Evolutionary conservation across 2,888 invertebrate species (phyloP).

Genomic region (Lobophora halterata): DNA sequence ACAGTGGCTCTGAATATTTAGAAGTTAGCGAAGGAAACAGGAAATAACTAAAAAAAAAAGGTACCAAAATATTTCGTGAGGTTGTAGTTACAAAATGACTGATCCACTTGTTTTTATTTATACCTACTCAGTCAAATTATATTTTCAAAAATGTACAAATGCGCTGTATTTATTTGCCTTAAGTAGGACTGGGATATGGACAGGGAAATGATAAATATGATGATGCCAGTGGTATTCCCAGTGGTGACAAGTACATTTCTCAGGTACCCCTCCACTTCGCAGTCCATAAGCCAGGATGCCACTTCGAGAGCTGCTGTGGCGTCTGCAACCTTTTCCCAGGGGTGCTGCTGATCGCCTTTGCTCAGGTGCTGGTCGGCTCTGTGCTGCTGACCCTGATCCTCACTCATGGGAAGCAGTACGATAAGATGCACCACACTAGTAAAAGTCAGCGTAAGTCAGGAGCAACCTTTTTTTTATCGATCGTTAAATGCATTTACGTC

Average conservation of each 20-base stretch:
- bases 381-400: conserved; percentile 61
- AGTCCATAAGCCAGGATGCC: conserved; percentile 64
- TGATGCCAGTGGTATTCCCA: neutral
- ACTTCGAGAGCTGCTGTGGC: conserved; percentile 72
- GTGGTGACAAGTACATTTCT: neutral
- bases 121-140: too few relatives aligned
- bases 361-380: conserved; percentile 61
- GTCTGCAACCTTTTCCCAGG: conserved; percentile 72
- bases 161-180: too few relatives aligned
- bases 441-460: conserved; percentile 45
- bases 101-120: too few relatives aligned
- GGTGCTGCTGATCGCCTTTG: conserved; percentile 65
- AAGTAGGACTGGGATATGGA: neutral
- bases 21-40: too few relatives aligned
- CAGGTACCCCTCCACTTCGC: conserved; percentile 59
- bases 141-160: too few relatives aligned
- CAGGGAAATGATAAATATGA: neutral
- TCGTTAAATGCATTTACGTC: too few relatives aligned
- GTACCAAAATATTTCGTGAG: too few relatives aligned
- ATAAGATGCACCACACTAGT: conserved; percentile 61
- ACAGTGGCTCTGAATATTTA: too few relatives aligned
- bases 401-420: conserved; percentile 60
- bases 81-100: too few relatives aligned
- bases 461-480: neutral
- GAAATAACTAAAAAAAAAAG: too few relatives aligned